Conservation (phyloP, 2,888 invertebrate species). For the Apotomis turbidana region DNA sequence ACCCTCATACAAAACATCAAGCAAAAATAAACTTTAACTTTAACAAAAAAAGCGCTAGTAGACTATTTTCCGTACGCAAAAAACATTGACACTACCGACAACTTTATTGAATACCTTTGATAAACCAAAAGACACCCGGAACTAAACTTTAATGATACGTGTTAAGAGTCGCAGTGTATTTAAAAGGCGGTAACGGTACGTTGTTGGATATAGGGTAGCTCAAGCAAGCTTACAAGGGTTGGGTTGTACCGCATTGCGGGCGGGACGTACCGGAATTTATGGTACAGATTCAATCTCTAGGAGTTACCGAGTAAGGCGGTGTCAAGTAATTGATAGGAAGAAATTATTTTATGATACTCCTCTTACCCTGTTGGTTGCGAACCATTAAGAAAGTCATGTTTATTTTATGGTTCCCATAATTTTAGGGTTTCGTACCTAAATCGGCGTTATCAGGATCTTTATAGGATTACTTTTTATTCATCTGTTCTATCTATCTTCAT, state of each 20-base stretch:
- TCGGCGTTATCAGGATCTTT: too few species aligned
- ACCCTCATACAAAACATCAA: neutral
- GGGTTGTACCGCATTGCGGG: slow-evolving; percentile 39
- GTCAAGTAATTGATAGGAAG: slow-evolving; percentile 30
- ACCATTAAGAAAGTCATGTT: too few species aligned
- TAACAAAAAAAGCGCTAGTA: neutral
- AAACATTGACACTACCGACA: neutral
- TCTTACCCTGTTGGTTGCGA: too few species aligned
- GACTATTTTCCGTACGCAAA: slow-evolving; percentile 11
- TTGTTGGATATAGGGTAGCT: slow-evolving; percentile 33
- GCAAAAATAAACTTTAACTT: slow-evolving; percentile 7
- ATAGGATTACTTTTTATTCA: too few species aligned
- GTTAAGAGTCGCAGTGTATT: slow-evolving; percentile 5
- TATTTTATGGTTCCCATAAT: too few species aligned
- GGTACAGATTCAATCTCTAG: slow-evolving; percentile 40
- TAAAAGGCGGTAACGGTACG: neutral
- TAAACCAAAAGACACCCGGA: neutral
- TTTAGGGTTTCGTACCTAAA: too few species aligned
- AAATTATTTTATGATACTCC: slow-evolving; percentile 16
- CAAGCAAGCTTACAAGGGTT: slow-evolving; percentile 38
- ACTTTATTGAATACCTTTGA: neutral
- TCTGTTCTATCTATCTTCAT: too few species aligned
- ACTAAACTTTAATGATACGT: neutral
- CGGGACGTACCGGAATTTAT: slow-evolving; percentile 39
- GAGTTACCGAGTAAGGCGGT: slow-evolving; percentile 30